Conservation (phyloP, 2,797 vertebrate genomes). For the Setipinna tenuifilis region DNA sequence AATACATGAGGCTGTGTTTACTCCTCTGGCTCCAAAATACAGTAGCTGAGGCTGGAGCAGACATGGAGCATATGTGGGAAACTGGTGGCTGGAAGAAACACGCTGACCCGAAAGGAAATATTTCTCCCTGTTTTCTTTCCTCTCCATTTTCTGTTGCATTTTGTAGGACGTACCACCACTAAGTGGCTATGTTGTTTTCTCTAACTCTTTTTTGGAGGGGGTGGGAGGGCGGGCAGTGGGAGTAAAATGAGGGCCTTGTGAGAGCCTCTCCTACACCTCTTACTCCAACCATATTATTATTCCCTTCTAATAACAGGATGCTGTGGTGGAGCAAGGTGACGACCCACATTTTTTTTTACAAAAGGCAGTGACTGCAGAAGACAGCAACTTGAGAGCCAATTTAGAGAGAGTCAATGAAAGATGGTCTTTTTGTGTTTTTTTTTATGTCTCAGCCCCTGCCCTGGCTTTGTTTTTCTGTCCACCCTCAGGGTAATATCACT, state of each 20-base stretch:
- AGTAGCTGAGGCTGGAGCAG: too few species aligned
- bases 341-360: conserved; percentile 25
- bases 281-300: conserved; percentile 44
- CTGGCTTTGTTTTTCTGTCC: conserved; percentile 26
- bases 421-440: conserved; percentile 31
- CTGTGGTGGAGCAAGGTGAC: conserved; percentile 36
- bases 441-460: conserved; percentile 34
- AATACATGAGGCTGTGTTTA: conserved; percentile 7
- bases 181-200: not conserved
- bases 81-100: not conserved
- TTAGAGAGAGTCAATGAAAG: conserved; percentile 29
- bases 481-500: not conserved
- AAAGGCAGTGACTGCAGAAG: not conserved
- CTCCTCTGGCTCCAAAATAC: not conserved
- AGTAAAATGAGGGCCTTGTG: not conserved
- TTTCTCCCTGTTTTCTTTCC: not conserved
- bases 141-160: not conserved
- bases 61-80: not conserved
- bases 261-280: conserved; percentile 5
- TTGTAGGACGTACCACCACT: not conserved
- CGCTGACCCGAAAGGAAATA: not conserved
- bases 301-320: conserved; percentile 41
- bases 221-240: too few species aligned
- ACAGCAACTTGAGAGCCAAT: conserved; percentile 41
- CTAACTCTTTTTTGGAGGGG: not conserved